Percentiles rank a stretch among this genome's conserved stretches.
These are phyloP conservation scores for Arctia plantaginis DNA, from an alignment of 2,888 invertebrate species.

Conservation along the genomic window DNA sequence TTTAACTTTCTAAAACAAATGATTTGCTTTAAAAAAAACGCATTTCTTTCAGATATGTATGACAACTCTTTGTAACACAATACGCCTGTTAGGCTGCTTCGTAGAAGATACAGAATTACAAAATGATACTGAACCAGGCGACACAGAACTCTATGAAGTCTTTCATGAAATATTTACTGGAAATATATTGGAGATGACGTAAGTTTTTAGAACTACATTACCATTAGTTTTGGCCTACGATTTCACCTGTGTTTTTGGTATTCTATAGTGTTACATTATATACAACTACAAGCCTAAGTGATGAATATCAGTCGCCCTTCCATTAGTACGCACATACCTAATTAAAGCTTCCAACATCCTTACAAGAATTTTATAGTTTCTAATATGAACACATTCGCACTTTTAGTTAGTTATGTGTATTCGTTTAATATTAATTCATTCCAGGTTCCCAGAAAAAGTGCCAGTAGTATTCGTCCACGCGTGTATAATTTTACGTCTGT, in stretches of 20 bases:
- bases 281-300: neutral
- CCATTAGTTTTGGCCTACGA: neutral
- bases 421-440: slow-evolving; percentile 26
- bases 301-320: neutral
- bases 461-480: slow-evolving; percentile 93
- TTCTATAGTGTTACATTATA: neutral
- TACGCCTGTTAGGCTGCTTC: slow-evolving; percentile 97
- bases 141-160: slow-evolving; percentile 79
- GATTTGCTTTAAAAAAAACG: neutral
- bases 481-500: slow-evolving; percentile 93
- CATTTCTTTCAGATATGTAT: slow-evolving; percentile 91
- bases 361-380: neutral
- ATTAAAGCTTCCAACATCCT: neutral
- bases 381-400: neutral
- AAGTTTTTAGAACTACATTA: slow-evolving; percentile 53
- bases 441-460: slow-evolving; percentile 90
- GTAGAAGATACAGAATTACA: slow-evolving; percentile 80
- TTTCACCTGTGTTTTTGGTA: neutral
- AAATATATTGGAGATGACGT: slow-evolving; percentile 90
- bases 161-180: slow-evolving; percentile 93
- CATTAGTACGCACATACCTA: neutral
- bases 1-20: too few species aligned
- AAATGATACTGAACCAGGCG: slow-evolving; percentile 76
- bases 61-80: slow-evolving; percentile 96
- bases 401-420: neutral